phyloP scores from a whole-genome alignment of 64 coral and sea anemone genomes.

The Porites lutea region DNA sequence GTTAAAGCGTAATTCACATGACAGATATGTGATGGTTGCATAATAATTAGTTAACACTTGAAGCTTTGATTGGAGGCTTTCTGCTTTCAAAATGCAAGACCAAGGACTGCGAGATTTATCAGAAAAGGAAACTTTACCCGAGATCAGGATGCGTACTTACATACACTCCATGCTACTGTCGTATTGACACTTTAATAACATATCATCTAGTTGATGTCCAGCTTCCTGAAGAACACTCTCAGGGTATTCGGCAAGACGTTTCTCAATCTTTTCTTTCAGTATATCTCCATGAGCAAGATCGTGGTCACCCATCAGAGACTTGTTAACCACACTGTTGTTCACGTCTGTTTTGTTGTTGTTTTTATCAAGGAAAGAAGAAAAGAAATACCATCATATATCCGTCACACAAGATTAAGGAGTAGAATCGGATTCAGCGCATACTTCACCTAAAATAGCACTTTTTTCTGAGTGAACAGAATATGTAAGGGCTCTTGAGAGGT shows the following conservation, averaged over 20 bases:
- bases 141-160: not conserved
- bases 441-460: no score
- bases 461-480: no score
- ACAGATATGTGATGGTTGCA: no score
- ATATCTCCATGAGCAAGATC: not conserved
- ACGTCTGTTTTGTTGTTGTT: not conserved
- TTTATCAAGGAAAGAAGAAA: not conserved
- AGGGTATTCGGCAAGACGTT: conserved; percentile 9
- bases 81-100: no score
- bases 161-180: conserved; percentile 15
- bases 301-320: not conserved
- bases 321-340: not conserved
- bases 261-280: not conserved
- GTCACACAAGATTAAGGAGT: no score
- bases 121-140: not conserved
- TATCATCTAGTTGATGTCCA: conserved; percentile 43
- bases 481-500: no score
- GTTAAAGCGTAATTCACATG: no score
- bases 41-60: no score
- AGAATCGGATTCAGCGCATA: no score
- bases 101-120: not conserved
- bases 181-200: conserved; percentile 39
- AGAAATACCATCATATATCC: no score
- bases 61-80: no score
- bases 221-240: not conserved